Evolutionary conservation across 1,140 invertebrate species (phyloP).

Genomic region (Nymphalis io): DNA sequence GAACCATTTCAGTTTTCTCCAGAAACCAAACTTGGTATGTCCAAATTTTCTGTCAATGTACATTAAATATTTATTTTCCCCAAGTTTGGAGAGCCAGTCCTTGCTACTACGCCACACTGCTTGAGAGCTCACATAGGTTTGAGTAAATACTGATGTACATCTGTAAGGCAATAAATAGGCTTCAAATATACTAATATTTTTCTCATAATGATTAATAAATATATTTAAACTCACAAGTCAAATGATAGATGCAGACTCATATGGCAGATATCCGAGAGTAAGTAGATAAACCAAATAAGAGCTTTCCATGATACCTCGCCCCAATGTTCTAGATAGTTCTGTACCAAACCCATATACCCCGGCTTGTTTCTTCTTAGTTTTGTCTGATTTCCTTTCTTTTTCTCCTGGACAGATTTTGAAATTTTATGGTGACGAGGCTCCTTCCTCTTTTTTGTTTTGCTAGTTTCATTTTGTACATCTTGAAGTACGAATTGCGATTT

Average conservation of each 20-base stretch:
- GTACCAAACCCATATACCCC: slow-evolving; percentile 76
- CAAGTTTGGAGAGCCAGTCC: slow-evolving; percentile 73
- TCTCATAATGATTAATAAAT: slow-evolving; percentile 1
- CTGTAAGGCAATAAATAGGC: slow-evolving; percentile 46
- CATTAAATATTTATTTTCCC: slow-evolving; percentile 72
- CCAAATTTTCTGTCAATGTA: slow-evolving; percentile 83
- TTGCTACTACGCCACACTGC: slow-evolving; percentile 73
- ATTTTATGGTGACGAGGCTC: slow-evolving; percentile 75
- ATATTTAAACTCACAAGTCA: slow-evolving; percentile 84
- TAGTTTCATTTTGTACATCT: slow-evolving; percentile 61
- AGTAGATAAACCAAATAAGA: slow-evolving; percentile 87
- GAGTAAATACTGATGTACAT: slow-evolving; percentile 74
- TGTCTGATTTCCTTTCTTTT: slow-evolving; percentile 67
- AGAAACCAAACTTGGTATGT: slow-evolving; percentile 82
- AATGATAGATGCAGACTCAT: slow-evolving; percentile 88
- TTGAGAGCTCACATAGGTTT: slow-evolving; percentile 73
- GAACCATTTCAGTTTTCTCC: slow-evolving; percentile 82
- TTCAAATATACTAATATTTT: neutral
- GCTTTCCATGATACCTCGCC: slow-evolving; percentile 85
- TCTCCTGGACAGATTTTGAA: slow-evolving; percentile 75
- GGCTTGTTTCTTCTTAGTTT: slow-evolving; percentile 74
- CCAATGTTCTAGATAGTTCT: slow-evolving; percentile 84
- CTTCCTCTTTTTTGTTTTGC: slow-evolving; percentile 74
- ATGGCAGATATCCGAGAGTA: slow-evolving; percentile 88
- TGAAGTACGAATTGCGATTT: slow-evolving; percentile 61